Conservation (phyloP, 2,113 vertebrate genomes). For the Halcyon malimbica region DNA sequence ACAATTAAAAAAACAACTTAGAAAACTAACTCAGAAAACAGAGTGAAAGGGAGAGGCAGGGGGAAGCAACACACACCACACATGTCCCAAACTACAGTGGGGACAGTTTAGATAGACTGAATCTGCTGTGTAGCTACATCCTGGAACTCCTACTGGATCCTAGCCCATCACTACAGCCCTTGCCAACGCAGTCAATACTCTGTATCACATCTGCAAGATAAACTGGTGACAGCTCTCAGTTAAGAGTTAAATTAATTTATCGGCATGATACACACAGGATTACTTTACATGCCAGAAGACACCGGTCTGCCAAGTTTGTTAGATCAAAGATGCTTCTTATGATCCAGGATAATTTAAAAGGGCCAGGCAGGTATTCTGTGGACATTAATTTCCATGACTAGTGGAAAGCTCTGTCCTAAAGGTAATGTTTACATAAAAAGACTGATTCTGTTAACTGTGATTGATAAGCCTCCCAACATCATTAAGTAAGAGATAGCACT, state of each 20-base stretch:
- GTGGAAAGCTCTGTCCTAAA: slow-evolving; percentile 15
- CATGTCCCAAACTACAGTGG: not conserved
- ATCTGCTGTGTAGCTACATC: not conserved
- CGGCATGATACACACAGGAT: not conserved
- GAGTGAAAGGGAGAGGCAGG: not conserved
- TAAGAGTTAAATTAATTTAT: not conserved
- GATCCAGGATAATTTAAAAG: slow-evolving; percentile 10
- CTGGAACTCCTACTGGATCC: not conserved
- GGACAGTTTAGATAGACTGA: not conserved
- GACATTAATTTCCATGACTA: slow-evolving; percentile 13
- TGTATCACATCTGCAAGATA: not conserved
- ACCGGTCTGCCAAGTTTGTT: slow-evolving; percentile 7
- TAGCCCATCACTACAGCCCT: not conserved
- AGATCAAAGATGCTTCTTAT: slow-evolving; percentile 15
- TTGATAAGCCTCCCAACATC: not conserved
- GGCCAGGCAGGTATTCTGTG: not conserved
- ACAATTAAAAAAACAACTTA: not conserved
- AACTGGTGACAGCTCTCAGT: slow-evolving; percentile 5
- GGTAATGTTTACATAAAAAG: slow-evolving; percentile 17
- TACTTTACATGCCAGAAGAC: slow-evolving; percentile 7
- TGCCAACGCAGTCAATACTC: not conserved
- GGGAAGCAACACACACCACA: not conserved
- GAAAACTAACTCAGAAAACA: not conserved
- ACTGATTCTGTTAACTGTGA: slow-evolving; percentile 39
- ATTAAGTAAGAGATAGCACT: slow-evolving; percentile 39